Conservation (phyloP, 2,113 vertebrate species). For the Bubo scandiacus region DNA sequence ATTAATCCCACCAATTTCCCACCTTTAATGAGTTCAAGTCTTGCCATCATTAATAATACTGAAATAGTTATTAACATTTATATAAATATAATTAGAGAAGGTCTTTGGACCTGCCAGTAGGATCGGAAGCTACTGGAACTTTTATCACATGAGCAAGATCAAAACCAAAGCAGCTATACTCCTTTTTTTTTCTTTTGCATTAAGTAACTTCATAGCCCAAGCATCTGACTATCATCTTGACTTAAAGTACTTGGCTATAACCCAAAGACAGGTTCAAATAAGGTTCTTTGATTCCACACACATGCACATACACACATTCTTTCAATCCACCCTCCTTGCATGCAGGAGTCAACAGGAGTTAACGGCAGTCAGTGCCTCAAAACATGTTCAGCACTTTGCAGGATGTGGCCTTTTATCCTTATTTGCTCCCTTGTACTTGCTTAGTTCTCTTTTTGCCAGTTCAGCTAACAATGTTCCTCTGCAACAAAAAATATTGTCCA, state of each 20-base stretch:
- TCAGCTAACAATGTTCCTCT: background rate
- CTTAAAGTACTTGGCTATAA: constrained; percentile 46
- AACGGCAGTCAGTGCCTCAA: background rate
- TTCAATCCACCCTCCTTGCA: background rate
- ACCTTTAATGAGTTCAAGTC: constrained; percentile 61
- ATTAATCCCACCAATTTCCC: constrained; percentile 57
- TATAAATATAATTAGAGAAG: constrained; percentile 45
- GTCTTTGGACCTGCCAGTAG: constrained; percentile 4
- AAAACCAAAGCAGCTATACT: constrained; percentile 49
- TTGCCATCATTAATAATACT: constrained; percentile 29
- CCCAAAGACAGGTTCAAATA: constrained; percentile 49
- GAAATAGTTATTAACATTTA: constrained; percentile 35
- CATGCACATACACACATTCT: constrained; percentile 13
- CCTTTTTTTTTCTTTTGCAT: background rate
- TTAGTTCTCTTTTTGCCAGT: background rate
- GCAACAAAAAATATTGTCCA: background rate
- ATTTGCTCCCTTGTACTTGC: background rate
- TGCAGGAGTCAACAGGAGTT: background rate
- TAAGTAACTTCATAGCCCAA: constrained; percentile 39
- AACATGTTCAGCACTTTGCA: background rate
- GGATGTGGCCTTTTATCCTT: constrained; percentile 11
- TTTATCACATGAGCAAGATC: constrained; percentile 62
- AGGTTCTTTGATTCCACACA: constrained; percentile 43
- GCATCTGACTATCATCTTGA: constrained; percentile 48
- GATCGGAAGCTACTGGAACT: constrained; percentile 39